These are phyloP conservation scores for Tiaroga cobitis DNA, from an alignment of 2,797 vertebrate genomes.

Conservation along the genomic window DNA sequence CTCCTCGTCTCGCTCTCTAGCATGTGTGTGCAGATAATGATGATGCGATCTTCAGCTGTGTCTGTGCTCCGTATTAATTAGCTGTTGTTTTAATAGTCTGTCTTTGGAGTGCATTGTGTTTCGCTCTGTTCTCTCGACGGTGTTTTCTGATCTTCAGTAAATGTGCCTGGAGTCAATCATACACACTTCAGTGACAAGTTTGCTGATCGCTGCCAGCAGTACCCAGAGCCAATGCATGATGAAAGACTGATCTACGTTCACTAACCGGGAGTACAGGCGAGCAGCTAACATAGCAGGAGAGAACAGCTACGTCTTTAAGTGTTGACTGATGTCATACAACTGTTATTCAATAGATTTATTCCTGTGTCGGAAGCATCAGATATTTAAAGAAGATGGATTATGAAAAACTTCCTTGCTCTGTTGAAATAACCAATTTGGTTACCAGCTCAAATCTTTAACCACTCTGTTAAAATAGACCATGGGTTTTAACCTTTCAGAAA, in stretches of 20 bases:
- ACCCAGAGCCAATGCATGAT: slow-evolving; percentile 28
- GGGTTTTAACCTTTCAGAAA: not conserved
- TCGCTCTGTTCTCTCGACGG: not conserved
- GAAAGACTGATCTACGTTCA: slow-evolving; percentile 21
- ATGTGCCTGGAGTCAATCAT: not conserved
- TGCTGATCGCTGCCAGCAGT: not conserved
- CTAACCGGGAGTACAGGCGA: not conserved
- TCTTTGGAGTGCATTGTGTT: slow-evolving; percentile 1
- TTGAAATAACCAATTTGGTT: not conserved
- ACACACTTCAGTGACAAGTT: slow-evolving; percentile 16
- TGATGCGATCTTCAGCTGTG: not conserved
- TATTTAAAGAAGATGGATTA: not conserved
- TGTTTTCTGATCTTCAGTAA: slow-evolving; percentile 10
- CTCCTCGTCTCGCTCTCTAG: not conserved
- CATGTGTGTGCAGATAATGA: not conserved
- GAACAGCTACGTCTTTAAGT: not conserved
- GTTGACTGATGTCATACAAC: not conserved
- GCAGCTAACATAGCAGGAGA: slow-evolving; percentile 8
- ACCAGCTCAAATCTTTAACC: not conserved
- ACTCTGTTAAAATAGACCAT: not conserved
- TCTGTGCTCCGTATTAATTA: slow-evolving; percentile 10
- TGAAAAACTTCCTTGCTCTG: not conserved
- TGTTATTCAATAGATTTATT: not conserved
- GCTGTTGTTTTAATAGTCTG: slow-evolving; percentile 11
- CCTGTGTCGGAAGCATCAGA: not conserved